These are phyloP conservation scores for Ommatoiulus sabulosus DNA, from an alignment of 2,888 invertebrate species.

Conservation along the genomic window DNA sequence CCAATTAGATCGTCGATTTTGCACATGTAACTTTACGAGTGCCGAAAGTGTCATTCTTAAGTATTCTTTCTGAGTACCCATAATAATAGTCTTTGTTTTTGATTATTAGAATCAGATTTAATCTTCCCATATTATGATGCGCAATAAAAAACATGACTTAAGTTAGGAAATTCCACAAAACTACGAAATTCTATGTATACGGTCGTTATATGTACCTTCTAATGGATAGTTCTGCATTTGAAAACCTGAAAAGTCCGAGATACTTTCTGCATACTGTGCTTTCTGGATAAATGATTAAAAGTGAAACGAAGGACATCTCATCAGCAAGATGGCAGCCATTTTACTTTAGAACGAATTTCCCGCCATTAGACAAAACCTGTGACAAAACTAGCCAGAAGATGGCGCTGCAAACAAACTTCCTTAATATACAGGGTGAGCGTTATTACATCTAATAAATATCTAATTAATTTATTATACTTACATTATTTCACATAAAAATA, in stretches of 20 bases:
- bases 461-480: too few species aligned
- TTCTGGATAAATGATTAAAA: background rate
- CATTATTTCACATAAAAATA: too few species aligned
- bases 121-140: too few species aligned
- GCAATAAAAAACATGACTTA: background rate
- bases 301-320: background rate
- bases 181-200: background rate
- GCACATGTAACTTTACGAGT: too few species aligned
- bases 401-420: background rate
- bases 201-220: background rate
- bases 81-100: too few species aligned
- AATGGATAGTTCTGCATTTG: background rate
- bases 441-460: too few species aligned
- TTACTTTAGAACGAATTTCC: background rate
- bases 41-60: too few species aligned
- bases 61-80: too few species aligned
- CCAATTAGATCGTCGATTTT: too few species aligned
- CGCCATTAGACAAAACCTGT: background rate
- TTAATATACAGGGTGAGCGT: too few species aligned
- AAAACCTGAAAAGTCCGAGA: background rate
- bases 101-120: too few species aligned
- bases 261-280: background rate
- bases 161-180: background rate
- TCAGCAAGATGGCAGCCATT: background rate
- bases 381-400: background rate